A percentile compares a stretch with the other conserved stretches of the same genome.
These are phyloP conservation scores for Mastacembelus armatus DNA, from an alignment of 2,797 vertebrate species.

Conservation along the genomic window DNA sequence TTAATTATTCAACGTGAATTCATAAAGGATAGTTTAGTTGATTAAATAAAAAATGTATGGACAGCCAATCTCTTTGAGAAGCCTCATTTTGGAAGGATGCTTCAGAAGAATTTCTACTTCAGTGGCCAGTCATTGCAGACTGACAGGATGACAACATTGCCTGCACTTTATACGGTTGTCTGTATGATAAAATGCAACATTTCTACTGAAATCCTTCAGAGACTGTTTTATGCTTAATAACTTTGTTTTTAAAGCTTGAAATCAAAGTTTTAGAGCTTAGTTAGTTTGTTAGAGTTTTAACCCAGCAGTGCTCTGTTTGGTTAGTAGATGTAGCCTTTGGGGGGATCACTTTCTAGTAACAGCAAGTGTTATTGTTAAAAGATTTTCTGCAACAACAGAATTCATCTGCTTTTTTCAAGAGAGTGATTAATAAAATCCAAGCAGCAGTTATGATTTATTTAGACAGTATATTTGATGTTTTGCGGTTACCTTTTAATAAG, in stretches of 20 bases:
- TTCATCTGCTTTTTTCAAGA: not conserved
- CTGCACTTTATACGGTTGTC: not conserved
- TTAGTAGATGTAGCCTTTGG: not conserved
- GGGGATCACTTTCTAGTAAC: conserved; percentile 4
- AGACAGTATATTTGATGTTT: conserved; percentile 8
- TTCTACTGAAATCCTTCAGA: conserved; percentile 4
- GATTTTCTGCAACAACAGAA: not conserved
- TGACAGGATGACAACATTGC: not conserved
- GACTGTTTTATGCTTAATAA: not conserved
- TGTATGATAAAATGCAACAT: conserved; percentile 5
- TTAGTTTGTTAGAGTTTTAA: conserved; percentile 16
- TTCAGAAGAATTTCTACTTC: conserved; percentile 1
- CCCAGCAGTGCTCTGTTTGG: conserved; percentile 3
- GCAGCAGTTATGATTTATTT: conserved; percentile 10
- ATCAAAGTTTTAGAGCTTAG: conserved; percentile 9
- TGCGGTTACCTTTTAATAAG: not conserved
- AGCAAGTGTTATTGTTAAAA: conserved; percentile 9
- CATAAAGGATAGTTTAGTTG: conserved; percentile 45
- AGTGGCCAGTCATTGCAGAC: conserved; percentile 15
- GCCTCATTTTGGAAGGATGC: conserved; percentile 8
- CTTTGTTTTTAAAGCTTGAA: conserved; percentile 4
- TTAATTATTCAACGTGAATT: conserved; percentile 62
- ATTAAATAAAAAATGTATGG: conserved; percentile 56
- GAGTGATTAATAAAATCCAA: conserved; percentile 8
- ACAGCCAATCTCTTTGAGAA: conserved; percentile 19